These are phyloP conservation scores for Campylomormyrus numenius DNA, from an alignment of 2,113 vertebrate species.

Conservation along the genomic window DNA sequence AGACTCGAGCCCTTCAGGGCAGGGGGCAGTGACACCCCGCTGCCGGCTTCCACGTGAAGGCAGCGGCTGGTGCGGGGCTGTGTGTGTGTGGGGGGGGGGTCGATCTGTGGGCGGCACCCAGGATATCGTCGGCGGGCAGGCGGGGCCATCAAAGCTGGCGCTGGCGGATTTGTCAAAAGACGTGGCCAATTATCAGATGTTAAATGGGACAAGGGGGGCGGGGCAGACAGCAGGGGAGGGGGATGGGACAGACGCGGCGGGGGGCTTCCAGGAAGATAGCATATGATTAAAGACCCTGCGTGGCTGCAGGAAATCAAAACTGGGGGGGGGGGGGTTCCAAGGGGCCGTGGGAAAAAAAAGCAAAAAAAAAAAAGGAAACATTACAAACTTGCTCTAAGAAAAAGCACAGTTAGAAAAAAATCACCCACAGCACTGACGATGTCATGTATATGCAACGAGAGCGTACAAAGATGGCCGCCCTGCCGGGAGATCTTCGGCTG, in stretches of 20 bases:
- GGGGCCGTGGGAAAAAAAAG: constrained; percentile 46
- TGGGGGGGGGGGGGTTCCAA: constrained; percentile 62
- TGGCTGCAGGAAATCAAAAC: constrained; percentile 78
- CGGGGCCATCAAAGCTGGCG: constrained; percentile 92
- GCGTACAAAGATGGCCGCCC: background rate
- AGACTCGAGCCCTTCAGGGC: background rate
- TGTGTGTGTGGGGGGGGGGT: background rate
- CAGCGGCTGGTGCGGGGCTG: background rate
- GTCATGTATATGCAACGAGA: background rate
- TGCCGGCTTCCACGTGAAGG: constrained; percentile 66
- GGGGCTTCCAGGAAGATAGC: constrained; percentile 73
- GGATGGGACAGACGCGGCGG: background rate
- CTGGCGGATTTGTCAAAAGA: constrained; percentile 98
- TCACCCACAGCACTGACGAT: background rate
- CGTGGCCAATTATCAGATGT: constrained; percentile 98
- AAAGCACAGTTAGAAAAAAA: constrained; percentile 30
- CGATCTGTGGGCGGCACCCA: background rate
- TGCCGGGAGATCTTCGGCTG: background rate
- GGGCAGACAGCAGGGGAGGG: background rate
- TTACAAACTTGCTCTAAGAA: constrained; percentile 38
- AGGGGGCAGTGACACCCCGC: background rate
- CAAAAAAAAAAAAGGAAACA: constrained; percentile 36
- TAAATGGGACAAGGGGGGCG: constrained; percentile 47
- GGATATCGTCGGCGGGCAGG: constrained; percentile 40
- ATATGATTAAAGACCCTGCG: constrained; percentile 89